These are phyloP conservation scores for Toxostoma redivivum DNA, from an alignment of 2,113 vertebrate genomes.

Conservation along the genomic window DNA sequence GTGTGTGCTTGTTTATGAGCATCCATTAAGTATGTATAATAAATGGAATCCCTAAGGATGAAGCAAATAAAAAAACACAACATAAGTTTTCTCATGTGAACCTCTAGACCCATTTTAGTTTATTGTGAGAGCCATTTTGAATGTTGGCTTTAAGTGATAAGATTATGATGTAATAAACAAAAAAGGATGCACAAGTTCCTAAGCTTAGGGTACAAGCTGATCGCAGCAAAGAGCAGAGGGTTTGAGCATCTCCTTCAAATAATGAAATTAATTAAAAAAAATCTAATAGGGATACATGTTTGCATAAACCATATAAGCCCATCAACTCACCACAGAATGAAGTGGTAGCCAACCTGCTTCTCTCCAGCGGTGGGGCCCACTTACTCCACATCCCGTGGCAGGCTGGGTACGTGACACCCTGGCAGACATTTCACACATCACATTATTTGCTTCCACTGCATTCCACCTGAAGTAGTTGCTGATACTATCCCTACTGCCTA, in stretches of 20 bases:
- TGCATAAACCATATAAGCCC: neutral
- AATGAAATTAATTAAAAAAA: neutral
- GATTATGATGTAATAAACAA: neutral
- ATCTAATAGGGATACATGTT: neutral
- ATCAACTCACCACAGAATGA: constrained; percentile 92
- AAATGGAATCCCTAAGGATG: neutral
- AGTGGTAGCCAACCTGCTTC: constrained; percentile 92
- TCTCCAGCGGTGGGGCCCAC: constrained; percentile 95
- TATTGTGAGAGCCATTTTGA: neutral
- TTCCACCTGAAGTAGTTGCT: neutral
- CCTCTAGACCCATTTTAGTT: neutral
- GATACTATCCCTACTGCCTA: neutral
- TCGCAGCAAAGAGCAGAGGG: neutral
- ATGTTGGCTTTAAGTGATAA: neutral
- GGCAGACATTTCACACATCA: constrained; percentile 21
- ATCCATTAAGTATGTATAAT: neutral
- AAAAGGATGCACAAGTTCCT: neutral
- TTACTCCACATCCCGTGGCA: constrained; percentile 98
- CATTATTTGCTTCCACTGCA: neutral
- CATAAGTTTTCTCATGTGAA: neutral
- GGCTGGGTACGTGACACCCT: constrained; percentile 97
- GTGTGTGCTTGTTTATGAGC: neutral
- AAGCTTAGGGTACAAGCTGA: neutral
- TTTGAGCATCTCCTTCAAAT: neutral
- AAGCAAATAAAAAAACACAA: neutral